Base-by-base conservation (phyloP, 2,797 vertebrate genomes). In the Sternotherus odoratus region DNA sequence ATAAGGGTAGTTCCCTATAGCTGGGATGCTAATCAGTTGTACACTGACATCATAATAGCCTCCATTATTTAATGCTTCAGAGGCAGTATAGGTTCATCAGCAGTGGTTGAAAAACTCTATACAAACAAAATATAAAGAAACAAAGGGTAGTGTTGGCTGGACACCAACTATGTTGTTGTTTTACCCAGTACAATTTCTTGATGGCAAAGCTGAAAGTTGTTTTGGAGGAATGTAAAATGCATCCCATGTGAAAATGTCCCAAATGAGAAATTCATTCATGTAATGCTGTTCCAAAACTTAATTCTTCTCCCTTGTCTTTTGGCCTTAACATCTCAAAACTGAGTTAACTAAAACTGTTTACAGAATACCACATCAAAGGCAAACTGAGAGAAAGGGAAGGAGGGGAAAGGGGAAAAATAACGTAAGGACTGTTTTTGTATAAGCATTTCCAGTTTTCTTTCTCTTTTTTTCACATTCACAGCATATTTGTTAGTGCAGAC, bases 311-410 rank as follows among this genome's bases (percentile, higher is more conserved):
- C n/a, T 49, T 89, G 12, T 57, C 82, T 83, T 93, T 94, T 89
- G 39, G 79, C 39, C 81, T 90, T 81, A 36, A 79, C 57, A 19
- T 60, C 83, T 79, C 82, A 89, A 90, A 77, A 80, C 83, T 49
- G n/a, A 91, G 39, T 86, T 87, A 87, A 90, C 66, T 26, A 5
- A 75, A 91, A 51, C 39, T 28, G 1, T 30, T 9, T 80, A 89
- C 88, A 84, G 89, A 89, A 91, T 85, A 77, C 88, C 91, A 95
- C 93, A 94, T 93, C 77, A 96, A 95, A 94, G 87, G 23, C 49
- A 46, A 33, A 39, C 5, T 48, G 30, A 3, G 21, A 56, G 63
- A 85, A 54, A 82, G 79, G 16, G 1, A 72, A 86, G 49, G 26
- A 72, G 75, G 3, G 33, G 82, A 77, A 66, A 72, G 48, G 79